Evolutionary conservation across 2,888 invertebrate genomes (phyloP), one percentile per base, ranked within the genome.

Genomic region (Chirona hameri): DNA sequence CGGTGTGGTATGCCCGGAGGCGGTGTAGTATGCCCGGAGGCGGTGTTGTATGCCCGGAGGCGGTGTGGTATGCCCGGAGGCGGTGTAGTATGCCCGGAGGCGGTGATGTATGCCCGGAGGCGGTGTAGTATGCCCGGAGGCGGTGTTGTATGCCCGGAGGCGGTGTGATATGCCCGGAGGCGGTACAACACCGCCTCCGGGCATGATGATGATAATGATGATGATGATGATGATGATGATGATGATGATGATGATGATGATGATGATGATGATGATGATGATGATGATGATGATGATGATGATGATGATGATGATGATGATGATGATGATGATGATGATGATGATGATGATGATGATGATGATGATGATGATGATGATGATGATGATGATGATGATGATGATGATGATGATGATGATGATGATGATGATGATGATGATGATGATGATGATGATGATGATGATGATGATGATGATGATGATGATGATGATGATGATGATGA

Each of bases 391-490:
- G 9, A 52, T 81, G 18, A 52, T 52, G 52, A 81, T 81, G 18
- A 79, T 79, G 27, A 79, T 79, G 27, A 79, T 79, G 27, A 79
- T 79, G 27, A 79, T 79, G 27, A 79, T 79, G 27, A 79, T 79
- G 27, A 79, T 79, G 27, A 79, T 79, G 27, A 79, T 79, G 27
- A 79, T 79, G 27, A 79, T 79, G 27, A 79, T 27, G 27, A 79
- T 27, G 27, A 21, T 79, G 79, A 27, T 80, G 48, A 24, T 14
- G 39, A 27, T 31, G 65, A 65, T 65, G 65, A 65, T 65, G 65
- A n/a, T 65, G 65, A 65, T 65, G 65, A 65, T 65, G 65, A 65
- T 65, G 65, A 65, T 65, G 65, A 65, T 65, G 65, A 65, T 65
- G 65, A 65, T 65, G n/a, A 65, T 65, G 65, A 65, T 65, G n/a